These are phyloP conservation scores for Drosophila quadrilineata DNA, from an alignment of 1,140 invertebrate species.

Conservation along the genomic window DNA sequence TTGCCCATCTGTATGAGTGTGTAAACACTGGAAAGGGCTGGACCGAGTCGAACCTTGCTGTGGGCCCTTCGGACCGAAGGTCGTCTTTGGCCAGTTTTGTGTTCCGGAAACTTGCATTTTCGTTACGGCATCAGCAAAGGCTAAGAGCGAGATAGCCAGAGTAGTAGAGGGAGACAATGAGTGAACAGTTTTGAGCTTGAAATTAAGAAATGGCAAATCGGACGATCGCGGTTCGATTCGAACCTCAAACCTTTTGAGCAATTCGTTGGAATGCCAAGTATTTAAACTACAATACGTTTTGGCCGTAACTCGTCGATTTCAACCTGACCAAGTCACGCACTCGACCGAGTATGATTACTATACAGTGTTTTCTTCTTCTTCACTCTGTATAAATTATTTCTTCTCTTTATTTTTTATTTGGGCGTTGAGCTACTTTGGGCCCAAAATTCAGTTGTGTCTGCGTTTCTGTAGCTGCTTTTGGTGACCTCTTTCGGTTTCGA, in stretches of 20 bases:
- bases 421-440: slow-evolving; percentile 45
- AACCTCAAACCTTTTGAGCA: slow-evolving; percentile 37
- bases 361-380: too few species aligned
- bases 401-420: too few species aligned
- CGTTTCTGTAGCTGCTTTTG: slow-evolving; percentile 24
- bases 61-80: neutral
- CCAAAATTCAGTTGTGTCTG: slow-evolving; percentile 37
- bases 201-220: slow-evolving; percentile 26
- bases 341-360: too few species aligned
- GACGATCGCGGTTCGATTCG: slow-evolving; percentile 16
- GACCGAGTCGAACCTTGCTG: slow-evolving; percentile 13
- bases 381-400: too few species aligned
- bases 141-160: neutral
- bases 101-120: slow-evolving; percentile 58
- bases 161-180: slow-evolving; percentile 2
- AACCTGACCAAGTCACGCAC: slow-evolving; percentile 44
- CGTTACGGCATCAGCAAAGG: slow-evolving; percentile 48
- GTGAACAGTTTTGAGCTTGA: slow-evolving; percentile 12
- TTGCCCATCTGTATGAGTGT: too few species aligned
- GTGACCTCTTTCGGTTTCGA: slow-evolving; percentile 38
- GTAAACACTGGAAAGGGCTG: slow-evolving; percentile 27
- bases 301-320: slow-evolving; percentile 18
- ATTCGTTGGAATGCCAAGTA: slow-evolving; percentile 58
- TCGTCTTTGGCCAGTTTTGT: slow-evolving; percentile 1
- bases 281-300: slow-evolving; percentile 39